Base-by-base conservation (phyloP, 2,888 invertebrate species). In the Eristalinus aeneus region DNA sequence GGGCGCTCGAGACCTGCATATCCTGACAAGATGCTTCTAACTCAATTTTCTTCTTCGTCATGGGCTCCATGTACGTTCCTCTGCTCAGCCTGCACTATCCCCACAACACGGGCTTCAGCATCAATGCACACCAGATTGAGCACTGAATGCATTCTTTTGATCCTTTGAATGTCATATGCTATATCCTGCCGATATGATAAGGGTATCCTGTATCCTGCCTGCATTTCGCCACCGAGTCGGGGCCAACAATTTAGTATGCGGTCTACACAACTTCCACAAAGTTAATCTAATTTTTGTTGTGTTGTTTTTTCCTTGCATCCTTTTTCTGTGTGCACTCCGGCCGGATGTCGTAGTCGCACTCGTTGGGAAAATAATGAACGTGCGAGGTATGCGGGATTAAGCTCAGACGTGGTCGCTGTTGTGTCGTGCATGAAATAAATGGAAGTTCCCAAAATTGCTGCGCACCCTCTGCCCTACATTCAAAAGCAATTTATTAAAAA, bases 81-180 rank as follows among this genome's bases (percentile, higher is more conserved):
- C 54, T 9, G 46, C n/a, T 20, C 63, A 64, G 36, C 11, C 22
- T 46, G 23, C 16, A 46, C 23, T 12, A 27, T 58, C 20, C 2
- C 23, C 39, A 58, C 63, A 12, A 46, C 32, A 22, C 20, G 32
- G 63, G 23, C 46, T 46, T 16, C 23, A 60, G 10, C 27, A 12
- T 68, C 60, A 56, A 34, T 63, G 54, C 39, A 63, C 34, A 46
- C n/a, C 31, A 61, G 46, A 78, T 53, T 72, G 39, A 72, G 39
- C 39, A 58, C 56, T 72, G 65, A 67, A 67, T 77, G 63, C 82
- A 78, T 82, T 72, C 77, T 82, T 82, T 68, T 73, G 77, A 82
- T 63, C 68, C 72, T 68, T 82, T 83, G 27, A 71, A 65, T 79
- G 69, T 71, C 74, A 78, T 69, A 22, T 74, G 64, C 64, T 72